Evolutionary conservation across 2,797 vertebrate genomes (phyloP).

Genomic region (Enteromius trimaculatus): DNA sequence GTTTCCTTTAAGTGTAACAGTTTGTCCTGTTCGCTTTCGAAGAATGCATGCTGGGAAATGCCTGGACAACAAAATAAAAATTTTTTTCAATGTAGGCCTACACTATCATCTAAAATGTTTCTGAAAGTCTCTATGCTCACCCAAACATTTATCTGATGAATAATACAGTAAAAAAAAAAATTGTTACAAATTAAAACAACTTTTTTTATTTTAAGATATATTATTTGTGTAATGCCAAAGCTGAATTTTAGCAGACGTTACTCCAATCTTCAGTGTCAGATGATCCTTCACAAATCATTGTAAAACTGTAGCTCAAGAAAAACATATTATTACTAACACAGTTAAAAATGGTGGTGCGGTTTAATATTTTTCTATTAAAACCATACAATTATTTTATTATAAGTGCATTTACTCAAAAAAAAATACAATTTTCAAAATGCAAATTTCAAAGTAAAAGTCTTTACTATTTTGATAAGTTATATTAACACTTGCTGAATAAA

Average conservation of each 20-base stretch:
- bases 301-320: neutral
- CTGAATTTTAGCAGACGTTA: neutral
- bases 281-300: neutral
- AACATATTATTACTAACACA: neutral
- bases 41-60: neutral
- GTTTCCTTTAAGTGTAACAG: neutral
- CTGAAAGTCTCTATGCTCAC: neutral
- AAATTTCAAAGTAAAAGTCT: too few species aligned
- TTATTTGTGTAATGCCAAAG: neutral
- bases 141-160: neutral
- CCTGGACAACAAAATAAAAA: neutral
- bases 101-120: neutral
- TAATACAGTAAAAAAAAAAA: neutral
- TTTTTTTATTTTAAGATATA: neutral
- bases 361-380: neutral
- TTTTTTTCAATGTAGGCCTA: neutral
- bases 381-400: neutral
- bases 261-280: neutral
- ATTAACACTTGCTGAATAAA: neutral
- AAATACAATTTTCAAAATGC: too few species aligned
- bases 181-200: neutral
- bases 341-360: neutral
- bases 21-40: neutral
- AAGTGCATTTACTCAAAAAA: too few species aligned
- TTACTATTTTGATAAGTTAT: neutral